phyloP scores from a whole-genome alignment of 2,113 vertebrate genomes.

The Lepus americanus region DNA sequence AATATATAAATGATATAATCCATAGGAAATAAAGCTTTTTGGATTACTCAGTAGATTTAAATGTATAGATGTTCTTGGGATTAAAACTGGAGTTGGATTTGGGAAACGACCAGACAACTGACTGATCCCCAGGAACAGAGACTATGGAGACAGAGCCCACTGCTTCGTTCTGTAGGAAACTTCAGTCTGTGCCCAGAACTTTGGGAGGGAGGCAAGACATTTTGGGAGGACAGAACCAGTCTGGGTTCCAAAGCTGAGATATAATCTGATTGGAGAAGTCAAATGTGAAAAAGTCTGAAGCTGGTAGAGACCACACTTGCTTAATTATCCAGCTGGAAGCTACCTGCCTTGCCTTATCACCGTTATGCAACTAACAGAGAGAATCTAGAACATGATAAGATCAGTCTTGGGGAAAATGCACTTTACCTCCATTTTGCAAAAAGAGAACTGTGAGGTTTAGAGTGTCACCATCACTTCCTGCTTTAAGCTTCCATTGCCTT shows the following conservation, averaged over 20 bases:
- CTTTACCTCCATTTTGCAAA: not conserved
- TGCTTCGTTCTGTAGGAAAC: not conserved
- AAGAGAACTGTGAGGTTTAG: not conserved
- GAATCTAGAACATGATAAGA: not conserved
- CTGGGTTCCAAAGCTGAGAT: constrained; percentile 5
- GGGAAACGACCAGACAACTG: not conserved
- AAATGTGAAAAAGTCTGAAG: not conserved
- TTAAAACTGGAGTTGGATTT: not conserved
- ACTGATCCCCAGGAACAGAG: not conserved
- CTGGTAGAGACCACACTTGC: not conserved
- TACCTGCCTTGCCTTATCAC: not conserved
- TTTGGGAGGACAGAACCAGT: not conserved
- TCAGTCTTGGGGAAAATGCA: not conserved
- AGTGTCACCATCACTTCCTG: not conserved
- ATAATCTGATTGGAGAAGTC: not conserved
- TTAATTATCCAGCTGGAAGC: not conserved
- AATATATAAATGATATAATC: not conserved
- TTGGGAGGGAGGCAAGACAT: not conserved
- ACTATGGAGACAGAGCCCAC: not conserved
- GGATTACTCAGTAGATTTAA: not conserved
- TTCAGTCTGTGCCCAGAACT: not conserved
- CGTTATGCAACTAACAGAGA: not conserved
- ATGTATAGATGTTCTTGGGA: not conserved
- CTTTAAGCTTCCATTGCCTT: not conserved
- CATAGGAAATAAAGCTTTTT: not conserved